Percentiles rank a stretch among this genome's conserved stretches.
These are phyloP conservation scores for Cistogaster globosa DNA, from an alignment of 2,888 invertebrate species.

Conservation along the genomic window DNA sequence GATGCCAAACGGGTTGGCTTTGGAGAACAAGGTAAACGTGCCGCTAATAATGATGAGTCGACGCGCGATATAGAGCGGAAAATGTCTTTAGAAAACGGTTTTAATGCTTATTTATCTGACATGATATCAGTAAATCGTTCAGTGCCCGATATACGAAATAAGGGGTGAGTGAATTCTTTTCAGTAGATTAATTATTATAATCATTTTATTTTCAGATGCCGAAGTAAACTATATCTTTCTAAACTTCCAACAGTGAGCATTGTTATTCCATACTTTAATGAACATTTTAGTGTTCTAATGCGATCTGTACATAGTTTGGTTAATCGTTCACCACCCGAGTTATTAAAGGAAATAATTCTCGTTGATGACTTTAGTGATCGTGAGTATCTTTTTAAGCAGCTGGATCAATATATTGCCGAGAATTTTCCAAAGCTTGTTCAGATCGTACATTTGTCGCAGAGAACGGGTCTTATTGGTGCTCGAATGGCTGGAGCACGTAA, in stretches of 20 bases:
- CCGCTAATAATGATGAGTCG: slow-evolving; percentile 86
- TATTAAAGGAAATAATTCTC: slow-evolving; percentile 94
- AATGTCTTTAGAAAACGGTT: slow-evolving; percentile 95
- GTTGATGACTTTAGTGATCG: slow-evolving; percentile 95
- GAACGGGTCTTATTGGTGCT: slow-evolving; percentile 94
- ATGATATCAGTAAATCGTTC: slow-evolving; percentile 94
- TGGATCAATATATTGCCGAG: slow-evolving; percentile 90
- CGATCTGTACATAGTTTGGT: slow-evolving; percentile 91
- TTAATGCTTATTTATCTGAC: slow-evolving; percentile 96
- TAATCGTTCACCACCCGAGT: slow-evolving; percentile 90
- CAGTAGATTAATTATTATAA: neutral
- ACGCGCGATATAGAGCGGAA: slow-evolving; percentile 85
- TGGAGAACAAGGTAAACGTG: slow-evolving; percentile 90
- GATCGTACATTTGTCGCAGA: slow-evolving; percentile 88
- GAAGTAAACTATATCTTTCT: slow-evolving; percentile 77
- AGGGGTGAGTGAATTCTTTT: slow-evolving; percentile 83
- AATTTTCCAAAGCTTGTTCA: slow-evolving; percentile 88
- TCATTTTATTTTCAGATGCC: slow-evolving; percentile 76
- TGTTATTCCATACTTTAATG: slow-evolving; percentile 96
- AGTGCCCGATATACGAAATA: slow-evolving; percentile 89
- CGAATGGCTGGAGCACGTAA: slow-evolving; percentile 91
- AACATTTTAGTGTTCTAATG: slow-evolving; percentile 94
- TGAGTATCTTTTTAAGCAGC: slow-evolving; percentile 87
- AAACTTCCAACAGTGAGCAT: slow-evolving; percentile 90
- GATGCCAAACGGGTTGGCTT: slow-evolving; percentile 87